Conservation (phyloP, 1,140 invertebrate genomes). For the Drosophila elegans region DNA sequence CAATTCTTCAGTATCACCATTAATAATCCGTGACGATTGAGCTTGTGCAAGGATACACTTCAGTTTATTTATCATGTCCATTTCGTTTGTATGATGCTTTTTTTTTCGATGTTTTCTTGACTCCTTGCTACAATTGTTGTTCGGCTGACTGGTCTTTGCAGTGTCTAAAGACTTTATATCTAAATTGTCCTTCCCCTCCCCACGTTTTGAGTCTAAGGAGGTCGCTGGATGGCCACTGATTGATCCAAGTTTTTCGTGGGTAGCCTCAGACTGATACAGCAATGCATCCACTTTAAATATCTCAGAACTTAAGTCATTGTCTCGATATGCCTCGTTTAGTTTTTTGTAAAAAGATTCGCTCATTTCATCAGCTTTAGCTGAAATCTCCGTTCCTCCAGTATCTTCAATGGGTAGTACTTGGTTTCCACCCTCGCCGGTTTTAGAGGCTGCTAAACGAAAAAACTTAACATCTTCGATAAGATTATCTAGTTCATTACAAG, state of each 20-base stretch:
- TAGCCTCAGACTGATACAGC: slow-evolving; percentile 52
- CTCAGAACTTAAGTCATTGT: slow-evolving; percentile 86
- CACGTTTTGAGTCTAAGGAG: slow-evolving; percentile 91
- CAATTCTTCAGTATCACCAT: background rate
- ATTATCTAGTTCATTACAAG: slow-evolving; percentile 36
- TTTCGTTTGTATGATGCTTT: slow-evolving; percentile 79
- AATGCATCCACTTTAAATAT: slow-evolving; percentile 69
- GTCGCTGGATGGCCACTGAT: slow-evolving; percentile 22
- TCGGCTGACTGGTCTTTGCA: background rate
- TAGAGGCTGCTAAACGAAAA: slow-evolving; percentile 77
- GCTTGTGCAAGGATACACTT: slow-evolving; percentile 68
- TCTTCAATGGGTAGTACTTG: slow-evolving; percentile 70
- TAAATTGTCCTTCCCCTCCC: slow-evolving; percentile 86
- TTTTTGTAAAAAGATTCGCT: slow-evolving; percentile 95
- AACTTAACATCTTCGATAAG: slow-evolving; percentile 53
- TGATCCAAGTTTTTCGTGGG: slow-evolving; percentile 44
- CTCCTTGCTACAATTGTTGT: slow-evolving; percentile 41
- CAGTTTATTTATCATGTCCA: slow-evolving; percentile 82
- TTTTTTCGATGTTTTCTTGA: slow-evolving; percentile 74
- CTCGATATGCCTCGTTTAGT: slow-evolving; percentile 93
- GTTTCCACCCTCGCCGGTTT: slow-evolving; percentile 54
- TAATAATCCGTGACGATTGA: slow-evolving; percentile 24
- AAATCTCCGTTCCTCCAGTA: slow-evolving; percentile 58
- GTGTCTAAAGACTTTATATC: background rate
- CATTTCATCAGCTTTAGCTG: slow-evolving; percentile 88